Evolutionary conservation across 2,113 vertebrate species (phyloP), one percentile per base, ranked within the genome.

Genomic region (Lipotes vexillifer): DNA sequence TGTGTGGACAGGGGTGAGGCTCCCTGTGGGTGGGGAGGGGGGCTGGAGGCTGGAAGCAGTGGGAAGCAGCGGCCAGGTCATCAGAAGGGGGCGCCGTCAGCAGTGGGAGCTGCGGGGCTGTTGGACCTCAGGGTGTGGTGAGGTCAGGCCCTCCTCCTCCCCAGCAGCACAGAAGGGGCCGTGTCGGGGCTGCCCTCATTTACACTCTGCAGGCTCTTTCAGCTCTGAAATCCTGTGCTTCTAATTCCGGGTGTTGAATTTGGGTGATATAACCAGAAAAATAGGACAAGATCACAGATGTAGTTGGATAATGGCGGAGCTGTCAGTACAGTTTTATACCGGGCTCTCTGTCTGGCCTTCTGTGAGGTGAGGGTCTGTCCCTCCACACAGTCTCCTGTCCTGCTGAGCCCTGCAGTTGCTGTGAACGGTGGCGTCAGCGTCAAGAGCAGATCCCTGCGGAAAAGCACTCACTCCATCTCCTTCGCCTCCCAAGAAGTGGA

Each of bases 241-340:
- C 93, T 97, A 97, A 97, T 93, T 96, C 88, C 31, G 88, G 88
- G 86, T 74, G 41, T 92, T 87, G 83, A 74, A 59, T 69, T 92
- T 95, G 90, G 90, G 21, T 93, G 94, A 97, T 95, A 55, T 86
- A 95, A 95, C 78, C 31, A 68, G 90, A 82, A 91, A 98, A 96
- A 33, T 86, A 86, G 94, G 94, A 66, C 90, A 92, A 2, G 41
- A 44, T 95, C 31, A 27, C 72, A 74, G 80, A 57, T n/a, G 4
- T 17, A 14, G 66, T 27, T 27, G 71, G n/a, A 61, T 36, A 61
- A 33, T 65, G 44, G n/a, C 29, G 29, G 41, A 7, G 63, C 68
- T 46, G 10, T 83, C 63, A 6, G 31, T 41, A 10, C 13, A 11
- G 46, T 71, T 41, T 63, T 44, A 4, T 29, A 8, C 23, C 46